Percentiles rank a stretch among this genome's conserved stretches.
phyloP scores from a whole-genome alignment of 2,888 invertebrate species.

The Idaea dimidiata region DNA sequence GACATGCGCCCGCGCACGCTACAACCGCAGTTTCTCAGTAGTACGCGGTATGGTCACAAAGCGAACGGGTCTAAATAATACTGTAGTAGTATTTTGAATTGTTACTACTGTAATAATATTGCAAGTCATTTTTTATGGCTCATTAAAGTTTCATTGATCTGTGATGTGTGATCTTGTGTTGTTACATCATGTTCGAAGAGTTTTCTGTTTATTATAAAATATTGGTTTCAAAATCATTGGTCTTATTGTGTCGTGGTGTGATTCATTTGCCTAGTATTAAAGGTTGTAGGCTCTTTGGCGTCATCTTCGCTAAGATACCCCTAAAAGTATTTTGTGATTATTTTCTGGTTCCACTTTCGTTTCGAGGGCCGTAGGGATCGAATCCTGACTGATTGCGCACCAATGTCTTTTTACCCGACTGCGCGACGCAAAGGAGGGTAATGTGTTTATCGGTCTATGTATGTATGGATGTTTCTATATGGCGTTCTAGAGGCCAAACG shows the following conservation, averaged over 20 bases:
- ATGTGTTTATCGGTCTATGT: too few relatives aligned
- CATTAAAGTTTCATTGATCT: conserved; percentile 18
- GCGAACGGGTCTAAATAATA: conserved; percentile 46
- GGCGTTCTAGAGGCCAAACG: too few relatives aligned
- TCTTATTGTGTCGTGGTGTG: conserved; percentile 7
- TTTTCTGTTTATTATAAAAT: conserved; percentile 1
- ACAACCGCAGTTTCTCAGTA: conserved; percentile 44
- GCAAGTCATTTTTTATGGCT: neutral
- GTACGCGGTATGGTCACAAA: conserved; percentile 56
- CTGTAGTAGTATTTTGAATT: conserved; percentile 13
- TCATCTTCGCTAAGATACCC: too few relatives aligned
- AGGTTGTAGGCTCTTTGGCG: too few relatives aligned
- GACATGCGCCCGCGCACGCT: conserved; percentile 51
- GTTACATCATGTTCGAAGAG: conserved; percentile 10
- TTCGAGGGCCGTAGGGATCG: too few relatives aligned
- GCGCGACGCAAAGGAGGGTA: conserved; percentile 2
- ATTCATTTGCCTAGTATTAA: neutral
- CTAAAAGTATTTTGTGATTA: too few relatives aligned
- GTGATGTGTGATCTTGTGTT: conserved; percentile 21
- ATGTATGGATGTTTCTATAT: too few relatives aligned
- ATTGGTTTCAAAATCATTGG: neutral
- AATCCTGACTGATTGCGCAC: too few relatives aligned
- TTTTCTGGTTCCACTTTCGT: too few relatives aligned
- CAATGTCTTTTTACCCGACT: neutral
- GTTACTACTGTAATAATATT: neutral